Conservation (phyloP, 2,113 vertebrate genomes). For the Brachyistius frenatus region DNA sequence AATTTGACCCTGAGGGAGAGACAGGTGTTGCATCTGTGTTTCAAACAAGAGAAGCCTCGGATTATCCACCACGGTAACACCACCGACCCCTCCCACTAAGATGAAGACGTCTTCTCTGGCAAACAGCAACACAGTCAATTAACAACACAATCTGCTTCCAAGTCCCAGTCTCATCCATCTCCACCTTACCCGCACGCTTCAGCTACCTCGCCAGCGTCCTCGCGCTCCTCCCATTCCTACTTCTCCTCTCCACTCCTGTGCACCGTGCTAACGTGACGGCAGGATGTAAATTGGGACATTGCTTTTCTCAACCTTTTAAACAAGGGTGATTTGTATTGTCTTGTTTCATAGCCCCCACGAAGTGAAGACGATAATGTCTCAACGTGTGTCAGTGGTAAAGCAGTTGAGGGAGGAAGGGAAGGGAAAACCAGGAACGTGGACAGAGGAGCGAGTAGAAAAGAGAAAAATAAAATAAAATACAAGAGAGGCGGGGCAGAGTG, state of each 20-base stretch:
- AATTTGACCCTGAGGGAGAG: constrained; percentile 21
- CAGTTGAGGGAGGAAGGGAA: not conserved
- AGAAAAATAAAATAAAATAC: constrained; percentile 21
- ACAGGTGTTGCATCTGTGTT: constrained; percentile 43
- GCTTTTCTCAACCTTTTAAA: constrained; percentile 11
- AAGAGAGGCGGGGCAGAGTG: not conserved
- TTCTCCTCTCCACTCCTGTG: not conserved
- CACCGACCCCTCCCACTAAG: not conserved
- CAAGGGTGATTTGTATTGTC: constrained; percentile 23
- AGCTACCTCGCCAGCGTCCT: constrained; percentile 4
- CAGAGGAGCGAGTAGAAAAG: not conserved
- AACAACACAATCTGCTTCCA: constrained; percentile 58
- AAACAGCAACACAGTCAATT: constrained; percentile 66
- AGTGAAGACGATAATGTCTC: constrained; percentile 13
- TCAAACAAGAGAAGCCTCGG: constrained; percentile 15
- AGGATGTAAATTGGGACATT: constrained; percentile 1
- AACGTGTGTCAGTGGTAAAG: constrained; percentile 5
- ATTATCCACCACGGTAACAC: constrained; percentile 31
- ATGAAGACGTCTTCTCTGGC: constrained; percentile 50
- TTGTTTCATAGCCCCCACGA: constrained; percentile 13
- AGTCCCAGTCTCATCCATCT: constrained; percentile 48
- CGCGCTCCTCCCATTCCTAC: constrained; percentile 1
- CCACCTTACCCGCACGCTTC: constrained; percentile 22
- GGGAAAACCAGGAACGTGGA: not conserved
- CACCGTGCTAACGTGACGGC: not conserved